A percentile compares a stretch with the other conserved stretches of the same genome.
phyloP scores from a whole-genome alignment of 2,888 invertebrate species.

The Xestia ashworthii region DNA sequence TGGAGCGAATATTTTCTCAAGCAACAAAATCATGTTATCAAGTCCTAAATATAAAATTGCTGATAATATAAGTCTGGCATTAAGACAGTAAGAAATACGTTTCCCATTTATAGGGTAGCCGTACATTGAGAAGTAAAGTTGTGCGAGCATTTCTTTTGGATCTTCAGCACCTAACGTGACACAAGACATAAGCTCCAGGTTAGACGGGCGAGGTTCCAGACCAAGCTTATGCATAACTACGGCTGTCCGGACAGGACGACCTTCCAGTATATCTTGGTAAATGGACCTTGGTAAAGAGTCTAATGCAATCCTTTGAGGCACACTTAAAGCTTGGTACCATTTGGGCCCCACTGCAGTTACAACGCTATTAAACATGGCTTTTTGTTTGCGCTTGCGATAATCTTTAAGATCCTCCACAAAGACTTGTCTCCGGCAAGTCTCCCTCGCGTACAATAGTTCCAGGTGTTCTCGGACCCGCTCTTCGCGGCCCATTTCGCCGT shows the following conservation, averaged over 20 bases:
- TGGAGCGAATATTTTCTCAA: constrained; percentile 78
- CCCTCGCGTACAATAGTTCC: constrained; percentile 78
- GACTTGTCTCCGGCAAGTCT: constrained; percentile 78
- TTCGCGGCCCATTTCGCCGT: constrained; percentile 74
- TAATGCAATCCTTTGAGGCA: constrained; percentile 79
- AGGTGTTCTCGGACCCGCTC: constrained; percentile 71
- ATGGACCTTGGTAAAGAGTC: constrained; percentile 77
- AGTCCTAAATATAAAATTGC: constrained; percentile 83
- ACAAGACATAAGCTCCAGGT: constrained; percentile 79
- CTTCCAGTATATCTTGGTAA: constrained; percentile 84
- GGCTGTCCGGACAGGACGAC: constrained; percentile 76
- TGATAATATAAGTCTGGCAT: constrained; percentile 82
- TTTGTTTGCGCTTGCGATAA: constrained; percentile 73
- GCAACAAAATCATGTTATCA: constrained; percentile 74
- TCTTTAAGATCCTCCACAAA: constrained; percentile 84
- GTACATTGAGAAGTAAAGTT: constrained; percentile 77
- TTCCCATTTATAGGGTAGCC: constrained; percentile 80
- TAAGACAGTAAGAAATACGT: constrained; percentile 76
- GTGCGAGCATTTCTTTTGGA: constrained; percentile 83
- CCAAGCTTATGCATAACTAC: constrained; percentile 78
- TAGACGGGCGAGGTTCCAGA: constrained; percentile 77
- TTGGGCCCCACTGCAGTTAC: constrained; percentile 77
- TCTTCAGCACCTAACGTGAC: constrained; percentile 78
- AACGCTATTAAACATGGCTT: constrained; percentile 68
- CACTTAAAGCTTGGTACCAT: constrained; percentile 87